Percentiles rank a stretch among this genome's conserved stretches.
These are phyloP conservation scores for Eulemur rubriventer DNA, from an alignment of 2,797 vertebrate species.

Conservation along the genomic window DNA sequence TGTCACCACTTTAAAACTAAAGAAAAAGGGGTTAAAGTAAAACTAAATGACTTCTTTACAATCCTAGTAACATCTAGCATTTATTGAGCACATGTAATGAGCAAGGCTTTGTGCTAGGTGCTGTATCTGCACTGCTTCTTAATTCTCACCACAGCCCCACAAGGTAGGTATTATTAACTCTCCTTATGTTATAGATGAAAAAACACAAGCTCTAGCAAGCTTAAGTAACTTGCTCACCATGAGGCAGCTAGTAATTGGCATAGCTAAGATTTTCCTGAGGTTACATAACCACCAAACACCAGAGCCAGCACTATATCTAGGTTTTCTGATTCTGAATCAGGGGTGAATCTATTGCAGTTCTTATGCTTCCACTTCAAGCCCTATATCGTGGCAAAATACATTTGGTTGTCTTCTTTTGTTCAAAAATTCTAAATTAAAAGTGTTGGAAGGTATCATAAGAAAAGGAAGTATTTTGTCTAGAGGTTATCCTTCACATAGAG, in stretches of 20 bases:
- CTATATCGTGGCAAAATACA: background rate
- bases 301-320: background rate
- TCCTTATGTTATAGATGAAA: background rate
- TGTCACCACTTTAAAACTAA: background rate
- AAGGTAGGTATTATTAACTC: background rate
- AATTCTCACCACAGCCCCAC: background rate
- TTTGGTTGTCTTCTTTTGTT: background rate
- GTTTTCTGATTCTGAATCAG: background rate
- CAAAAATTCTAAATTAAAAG: background rate
- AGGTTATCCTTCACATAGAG: background rate
- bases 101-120: background rate
- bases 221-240: background rate
- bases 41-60: background rate
- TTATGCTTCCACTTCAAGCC: background rate
- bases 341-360: background rate
- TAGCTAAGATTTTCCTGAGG: background rate
- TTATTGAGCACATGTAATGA: background rate
- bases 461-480: background rate
- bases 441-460: background rate
- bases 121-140: background rate
- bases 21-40: slow-evolving; percentile 4
- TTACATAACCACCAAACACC: background rate
- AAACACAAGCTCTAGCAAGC: background rate
- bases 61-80: background rate
- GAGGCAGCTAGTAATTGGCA: background rate